phyloP scores from a whole-genome alignment of 64 coral and sea anemone species.

The Cladopsammia gracilis region DNA sequence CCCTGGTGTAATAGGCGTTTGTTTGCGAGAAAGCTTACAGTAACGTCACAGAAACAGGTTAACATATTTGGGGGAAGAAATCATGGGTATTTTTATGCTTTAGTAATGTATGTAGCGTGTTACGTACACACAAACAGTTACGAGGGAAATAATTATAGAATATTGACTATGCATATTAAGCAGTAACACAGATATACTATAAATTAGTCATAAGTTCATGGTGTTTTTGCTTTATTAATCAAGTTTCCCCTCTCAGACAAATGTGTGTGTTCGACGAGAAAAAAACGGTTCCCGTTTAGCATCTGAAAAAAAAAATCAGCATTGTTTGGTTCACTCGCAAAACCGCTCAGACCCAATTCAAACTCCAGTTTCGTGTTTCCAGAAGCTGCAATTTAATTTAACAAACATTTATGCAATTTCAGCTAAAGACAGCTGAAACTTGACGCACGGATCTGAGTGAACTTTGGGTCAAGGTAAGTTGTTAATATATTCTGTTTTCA shows the following conservation, averaged over 20 bases:
- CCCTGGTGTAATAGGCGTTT: too few relatives aligned
- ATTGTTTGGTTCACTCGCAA: too few relatives aligned
- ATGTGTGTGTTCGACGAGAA: not conserved
- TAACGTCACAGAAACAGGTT: not conserved
- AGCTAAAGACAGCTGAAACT: constrained; percentile 24
- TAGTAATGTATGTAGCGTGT: not conserved
- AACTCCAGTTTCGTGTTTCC: not conserved
- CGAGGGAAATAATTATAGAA: not conserved
- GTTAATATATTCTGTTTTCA: not conserved
- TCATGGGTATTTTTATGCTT: not conserved
- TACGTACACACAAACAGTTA: too few relatives aligned
- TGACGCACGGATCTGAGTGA: not conserved
- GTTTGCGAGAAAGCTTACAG: not conserved
- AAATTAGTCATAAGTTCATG: constrained; percentile 8
- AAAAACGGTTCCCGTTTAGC: not conserved
- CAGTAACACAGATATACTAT: not conserved
- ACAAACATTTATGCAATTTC: constrained; percentile 18
- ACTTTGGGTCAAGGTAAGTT: constrained; percentile 28
- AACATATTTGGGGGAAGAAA: not conserved
- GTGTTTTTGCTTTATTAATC: constrained; percentile 1
- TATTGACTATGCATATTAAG: constrained; percentile 15
- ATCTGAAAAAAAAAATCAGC: too few relatives aligned
- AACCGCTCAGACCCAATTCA: not conserved
- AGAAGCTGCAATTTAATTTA: not conserved
- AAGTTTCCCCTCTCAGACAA: not conserved